A percentile compares a stretch with the other conserved stretches of the same genome.
Evolutionary conservation across 2,113 vertebrate species (phyloP).

Genomic region (Centropristis striata): DNA sequence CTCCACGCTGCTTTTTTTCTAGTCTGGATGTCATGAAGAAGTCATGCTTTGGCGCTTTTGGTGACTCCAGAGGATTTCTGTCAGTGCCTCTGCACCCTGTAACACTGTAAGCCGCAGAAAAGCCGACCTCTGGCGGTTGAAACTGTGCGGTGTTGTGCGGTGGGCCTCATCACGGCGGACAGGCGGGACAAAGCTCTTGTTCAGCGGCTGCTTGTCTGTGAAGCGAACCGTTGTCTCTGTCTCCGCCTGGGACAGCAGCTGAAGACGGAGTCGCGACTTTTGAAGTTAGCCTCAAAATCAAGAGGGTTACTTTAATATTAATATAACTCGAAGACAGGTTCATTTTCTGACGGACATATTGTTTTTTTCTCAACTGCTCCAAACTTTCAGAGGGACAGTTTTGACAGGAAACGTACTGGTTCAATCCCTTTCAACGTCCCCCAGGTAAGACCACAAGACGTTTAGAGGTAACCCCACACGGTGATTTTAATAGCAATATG

Average conservation of each 20-base stretch:
- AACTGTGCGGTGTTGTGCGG: not conserved
- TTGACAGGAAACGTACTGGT: conserved; percentile 28
- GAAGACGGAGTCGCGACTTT: not conserved
- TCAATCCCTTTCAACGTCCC: not conserved
- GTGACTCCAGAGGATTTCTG: no score
- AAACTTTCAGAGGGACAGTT: conserved; percentile 13
- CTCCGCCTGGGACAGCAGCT: not conserved
- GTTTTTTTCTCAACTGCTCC: not conserved
- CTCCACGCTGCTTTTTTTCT: no score
- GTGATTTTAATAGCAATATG: not conserved
- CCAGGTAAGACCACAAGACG: conserved; percentile 63
- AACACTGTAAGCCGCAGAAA: not conserved
- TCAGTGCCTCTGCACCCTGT: no score
- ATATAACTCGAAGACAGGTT: fast-evolving
- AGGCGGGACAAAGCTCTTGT: conserved; percentile 71
- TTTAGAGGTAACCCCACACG: not conserved
- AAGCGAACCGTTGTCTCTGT: conserved; percentile 12
- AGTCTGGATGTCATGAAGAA: no score
- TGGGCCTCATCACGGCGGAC: conserved; percentile 52
- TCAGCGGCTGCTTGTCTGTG: not conserved
- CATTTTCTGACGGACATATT: not conserved
- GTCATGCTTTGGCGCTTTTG: no score
- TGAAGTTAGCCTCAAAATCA: not conserved
- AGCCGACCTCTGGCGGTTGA: conserved; percentile 58
- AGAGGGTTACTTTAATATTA: not conserved